These are phyloP conservation scores for Morpho deidamia DNA, from an alignment of 2,888 invertebrate species.

Conservation along the genomic window DNA sequence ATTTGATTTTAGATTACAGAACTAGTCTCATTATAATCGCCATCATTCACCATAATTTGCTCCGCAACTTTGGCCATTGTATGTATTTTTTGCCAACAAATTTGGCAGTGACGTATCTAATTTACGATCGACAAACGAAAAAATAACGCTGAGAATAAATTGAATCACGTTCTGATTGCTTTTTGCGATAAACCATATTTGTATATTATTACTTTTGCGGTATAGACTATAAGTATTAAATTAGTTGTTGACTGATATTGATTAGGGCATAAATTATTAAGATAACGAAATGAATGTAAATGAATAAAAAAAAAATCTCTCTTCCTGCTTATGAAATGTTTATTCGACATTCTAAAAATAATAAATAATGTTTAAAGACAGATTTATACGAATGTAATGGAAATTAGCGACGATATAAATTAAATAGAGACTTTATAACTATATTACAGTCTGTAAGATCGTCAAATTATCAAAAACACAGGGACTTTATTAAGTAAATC, in stretches of 20 bases:
- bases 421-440: too few species aligned
- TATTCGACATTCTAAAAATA: too few species aligned
- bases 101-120: conserved; percentile 47
- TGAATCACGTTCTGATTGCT: conserved; percentile 65
- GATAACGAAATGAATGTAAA: neutral
- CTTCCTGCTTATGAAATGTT: too few species aligned
- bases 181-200: conserved; percentile 47
- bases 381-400: too few species aligned
- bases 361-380: too few species aligned
- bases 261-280: neutral
- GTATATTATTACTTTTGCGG: conserved; percentile 28
- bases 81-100: conserved; percentile 42
- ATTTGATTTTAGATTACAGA: neutral
- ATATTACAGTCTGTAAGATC: too few species aligned
- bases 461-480: too few species aligned
- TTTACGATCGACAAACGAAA: conserved; percentile 34
- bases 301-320: too few species aligned
- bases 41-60: conserved; percentile 37
- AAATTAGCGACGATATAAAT: too few species aligned
- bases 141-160: conserved; percentile 54
- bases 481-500: too few species aligned
- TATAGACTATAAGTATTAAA: neutral
- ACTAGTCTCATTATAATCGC: conserved; percentile 11
- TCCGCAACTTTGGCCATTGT: conserved; percentile 51
- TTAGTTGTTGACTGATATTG: neutral